A percentile compares a stretch with the other conserved stretches of the same genome.
Conservation (phyloP, 2,113 vertebrate genomes). For the Lonchura striata region DNA sequence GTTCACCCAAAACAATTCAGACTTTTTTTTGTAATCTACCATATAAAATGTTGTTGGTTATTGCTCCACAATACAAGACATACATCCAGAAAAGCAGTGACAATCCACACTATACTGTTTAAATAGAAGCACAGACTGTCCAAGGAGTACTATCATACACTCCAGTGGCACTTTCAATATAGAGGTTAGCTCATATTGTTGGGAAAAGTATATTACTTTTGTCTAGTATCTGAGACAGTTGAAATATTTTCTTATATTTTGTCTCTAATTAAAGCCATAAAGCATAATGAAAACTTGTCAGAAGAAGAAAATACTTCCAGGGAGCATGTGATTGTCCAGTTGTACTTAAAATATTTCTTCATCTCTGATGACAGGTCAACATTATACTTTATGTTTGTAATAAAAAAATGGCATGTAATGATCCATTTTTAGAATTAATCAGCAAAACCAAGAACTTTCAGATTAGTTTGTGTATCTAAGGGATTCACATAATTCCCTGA, state of each 20-base stretch:
- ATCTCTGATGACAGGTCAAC: background rate
- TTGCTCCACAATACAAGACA: background rate
- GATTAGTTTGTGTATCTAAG: background rate
- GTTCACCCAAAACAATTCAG: background rate
- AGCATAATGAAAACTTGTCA: slow-evolving; percentile 4
- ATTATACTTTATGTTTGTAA: slow-evolving; percentile 23
- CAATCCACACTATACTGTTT: background rate
- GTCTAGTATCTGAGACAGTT: background rate
- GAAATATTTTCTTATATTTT: slow-evolving; percentile 15
- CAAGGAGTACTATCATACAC: background rate
- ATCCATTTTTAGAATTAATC: slow-evolving; percentile 1
- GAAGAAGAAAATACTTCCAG: background rate
- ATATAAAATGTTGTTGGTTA: background rate
- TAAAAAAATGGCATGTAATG: background rate
- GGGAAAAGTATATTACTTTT: background rate
- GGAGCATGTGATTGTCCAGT: background rate
- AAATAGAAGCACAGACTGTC: background rate
- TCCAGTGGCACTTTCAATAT: background rate
- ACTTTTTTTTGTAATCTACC: background rate
- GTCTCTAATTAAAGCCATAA: slow-evolving; percentile 53
- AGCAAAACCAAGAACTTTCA: background rate
- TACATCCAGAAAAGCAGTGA: background rate
- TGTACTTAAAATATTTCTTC: slow-evolving; percentile 15
- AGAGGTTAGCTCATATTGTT: background rate
- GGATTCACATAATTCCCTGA: background rate